These are phyloP conservation scores for Rambutsinella grinnellia DNA, from an alignment of 2,888 invertebrate species.

Conservation along the genomic window DNA sequence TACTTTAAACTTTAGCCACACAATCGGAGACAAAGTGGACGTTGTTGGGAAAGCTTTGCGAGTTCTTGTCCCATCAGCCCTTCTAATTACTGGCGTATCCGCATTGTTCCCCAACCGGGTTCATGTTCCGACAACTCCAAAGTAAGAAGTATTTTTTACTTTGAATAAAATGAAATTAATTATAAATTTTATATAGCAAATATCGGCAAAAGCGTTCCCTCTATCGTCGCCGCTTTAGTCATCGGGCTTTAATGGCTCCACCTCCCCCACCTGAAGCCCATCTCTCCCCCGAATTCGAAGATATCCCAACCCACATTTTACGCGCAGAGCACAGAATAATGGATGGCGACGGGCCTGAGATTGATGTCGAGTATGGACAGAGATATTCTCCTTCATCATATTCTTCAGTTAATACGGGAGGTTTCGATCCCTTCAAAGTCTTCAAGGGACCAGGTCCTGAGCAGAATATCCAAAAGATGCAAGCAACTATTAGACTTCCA, in stretches of 20 bases:
- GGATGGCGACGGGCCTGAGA: conserved; percentile 27
- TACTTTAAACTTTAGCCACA: conserved; percentile 15
- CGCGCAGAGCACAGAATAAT: conserved; percentile 55
- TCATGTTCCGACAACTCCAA: conserved; percentile 59
- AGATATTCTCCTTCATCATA: neutral
- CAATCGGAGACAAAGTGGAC: conserved; percentile 38
- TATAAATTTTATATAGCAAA: conserved; percentile 1
- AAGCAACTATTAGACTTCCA: conserved; percentile 12
- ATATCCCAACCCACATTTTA: conserved; percentile 49
- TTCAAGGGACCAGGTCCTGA: conserved; percentile 38
- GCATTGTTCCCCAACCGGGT: conserved; percentile 64
- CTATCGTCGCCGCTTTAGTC: conserved; percentile 8
- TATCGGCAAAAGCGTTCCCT: conserved; percentile 54
- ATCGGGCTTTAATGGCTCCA: neutral
- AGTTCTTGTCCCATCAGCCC: conserved; percentile 61
- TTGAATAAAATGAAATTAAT: neutral
- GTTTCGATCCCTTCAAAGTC: conserved; percentile 36
- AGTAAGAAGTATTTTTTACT: neutral
- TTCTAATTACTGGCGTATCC: conserved; percentile 63
- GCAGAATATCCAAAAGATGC: neutral
- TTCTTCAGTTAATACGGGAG: neutral
- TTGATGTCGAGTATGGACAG: conserved; percentile 14
- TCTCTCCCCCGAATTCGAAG: conserved; percentile 33
- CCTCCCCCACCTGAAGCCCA: conserved; percentile 3
- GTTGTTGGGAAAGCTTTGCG: conserved; percentile 62